Evolutionary conservation across 1,140 invertebrate species (phyloP).

Genomic region (Leucophenga varia): DNA sequence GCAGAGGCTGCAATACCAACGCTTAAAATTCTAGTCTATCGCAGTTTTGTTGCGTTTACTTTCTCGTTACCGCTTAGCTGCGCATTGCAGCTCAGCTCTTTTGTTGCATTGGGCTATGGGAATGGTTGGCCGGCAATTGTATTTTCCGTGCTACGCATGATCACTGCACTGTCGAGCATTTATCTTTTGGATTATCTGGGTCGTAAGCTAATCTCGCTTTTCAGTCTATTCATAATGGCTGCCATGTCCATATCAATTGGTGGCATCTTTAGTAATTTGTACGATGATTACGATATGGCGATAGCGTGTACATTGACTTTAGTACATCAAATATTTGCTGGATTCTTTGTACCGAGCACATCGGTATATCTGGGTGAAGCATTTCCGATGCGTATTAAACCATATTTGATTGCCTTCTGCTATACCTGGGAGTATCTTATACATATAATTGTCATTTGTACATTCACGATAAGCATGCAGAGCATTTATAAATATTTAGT

Average conservation of each 20-base stretch:
- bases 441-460: slow-evolving; percentile 38
- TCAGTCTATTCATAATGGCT: slow-evolving; percentile 34
- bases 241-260: slow-evolving; percentile 32
- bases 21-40: slow-evolving; percentile 30
- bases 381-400: slow-evolving; percentile 34
- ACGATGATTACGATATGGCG: slow-evolving; percentile 19
- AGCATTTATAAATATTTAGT: slow-evolving; percentile 24
- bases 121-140: slow-evolving; percentile 24
- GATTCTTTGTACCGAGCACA: slow-evolving; percentile 26
- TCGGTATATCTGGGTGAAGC: slow-evolving; percentile 37
- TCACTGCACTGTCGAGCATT: slow-evolving; percentile 23
- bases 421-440: slow-evolving; percentile 35
- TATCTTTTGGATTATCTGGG: slow-evolving; percentile 26
- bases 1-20: slow-evolving; percentile 24
- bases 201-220: slow-evolving; percentile 26
- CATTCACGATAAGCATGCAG: not conserved
- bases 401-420: slow-evolving; percentile 29
- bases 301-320: slow-evolving; percentile 30
- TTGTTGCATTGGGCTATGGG: not conserved
- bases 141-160: slow-evolving; percentile 23
- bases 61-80: slow-evolving; percentile 30
- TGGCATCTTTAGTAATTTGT: slow-evolving; percentile 22
- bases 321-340: slow-evolving; percentile 40
- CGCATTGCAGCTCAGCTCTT: slow-evolving; percentile 9
- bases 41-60: slow-evolving; percentile 41